Percentiles rank a stretch among this genome's conserved stretches.
phyloP scores from a whole-genome alignment of 2,888 invertebrate genomes.

The Tenthredo notha region DNA sequence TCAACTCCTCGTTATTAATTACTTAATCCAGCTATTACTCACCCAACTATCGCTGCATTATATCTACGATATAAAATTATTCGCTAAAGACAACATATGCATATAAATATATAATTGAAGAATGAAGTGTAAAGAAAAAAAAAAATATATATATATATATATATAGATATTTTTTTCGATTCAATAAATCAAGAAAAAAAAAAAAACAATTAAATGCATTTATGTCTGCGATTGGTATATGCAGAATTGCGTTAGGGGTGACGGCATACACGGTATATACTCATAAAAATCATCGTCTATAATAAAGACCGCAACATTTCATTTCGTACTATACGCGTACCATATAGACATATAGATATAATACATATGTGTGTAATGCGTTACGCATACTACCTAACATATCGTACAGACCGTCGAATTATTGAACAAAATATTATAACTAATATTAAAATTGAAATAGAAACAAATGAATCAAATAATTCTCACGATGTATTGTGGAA shows the following conservation, averaged over 20 bases:
- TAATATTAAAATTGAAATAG: no score
- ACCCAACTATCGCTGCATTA: constrained; percentile 1
- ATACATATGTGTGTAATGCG: neutral
- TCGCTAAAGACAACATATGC: neutral
- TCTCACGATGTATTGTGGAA: neutral
- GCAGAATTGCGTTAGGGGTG: constrained; percentile 11
- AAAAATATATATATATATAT: neutral
- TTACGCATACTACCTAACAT: neutral
- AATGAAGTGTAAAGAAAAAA: no score
- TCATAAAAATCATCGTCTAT: constrained; percentile 3
- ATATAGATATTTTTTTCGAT: neutral
- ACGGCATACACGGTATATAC: neutral
- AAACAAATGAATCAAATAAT: neutral
- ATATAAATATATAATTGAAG: neutral
- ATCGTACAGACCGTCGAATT: neutral
- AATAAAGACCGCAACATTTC: neutral
- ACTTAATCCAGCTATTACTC: constrained; percentile 32
- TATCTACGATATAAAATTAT: neutral
- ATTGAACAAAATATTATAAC: neutral
- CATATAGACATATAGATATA: neutral
- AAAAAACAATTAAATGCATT: neutral
- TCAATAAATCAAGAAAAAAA: neutral
- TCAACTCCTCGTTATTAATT: constrained; percentile 27
- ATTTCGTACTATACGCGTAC: neutral
- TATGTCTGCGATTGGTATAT: constrained; percentile 29